Base-by-base conservation (phyloP, 2,888 invertebrate genomes). In the Aelia acuminata region DNA sequence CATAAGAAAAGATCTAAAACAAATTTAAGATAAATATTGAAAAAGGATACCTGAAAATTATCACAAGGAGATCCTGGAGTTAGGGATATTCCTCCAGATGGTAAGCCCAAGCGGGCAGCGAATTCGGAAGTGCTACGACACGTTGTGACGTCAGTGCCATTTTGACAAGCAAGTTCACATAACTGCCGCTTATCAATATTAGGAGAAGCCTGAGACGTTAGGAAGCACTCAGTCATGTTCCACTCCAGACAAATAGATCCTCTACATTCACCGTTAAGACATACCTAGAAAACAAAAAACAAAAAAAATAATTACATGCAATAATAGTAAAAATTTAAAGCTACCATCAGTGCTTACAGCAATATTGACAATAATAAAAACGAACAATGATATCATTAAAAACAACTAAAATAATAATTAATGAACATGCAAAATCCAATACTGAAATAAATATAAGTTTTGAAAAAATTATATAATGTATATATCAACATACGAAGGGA, bases 41-140 rank as follows among this genome's bases (percentile, higher is more conserved):
- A 53, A n/a, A n/a, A n/a, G n/a, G n/a, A 92, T 92, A 96, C 96
- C 94, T 97, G 97, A 94, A 98, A 99, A 93, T 99, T 98, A 93
- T 99, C 98, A 93, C 99, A 99, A 0, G 99, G 99, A 85, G 99
- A 98, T 39, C 99, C 99, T 11, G 98, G 98, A 87, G 98, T 94
- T 90, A 99, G 93, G 91, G 96, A 97, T 90, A 97, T 97, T 26
- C 97, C 97, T 22, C 96, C 97, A 1, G 93, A 93, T 0, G 97
- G 96, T 91, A 97, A 92, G 47, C 95, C 96, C 43, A 96, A 95
- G 43, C 94, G 92, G 18, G 94, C 92, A 0, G 97, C 96, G 92
- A 98, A 97, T 92, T 97, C 97, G 85, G 97, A 97, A 5, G 98
- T 98, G 92, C 97, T 97, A 90, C 95, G 94, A 92, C 98, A 98